Evolutionary conservation across 1,140 invertebrate species (phyloP), one percentile per base, ranked within the genome.

Genomic region (Philopotamus ludificatus): DNA sequence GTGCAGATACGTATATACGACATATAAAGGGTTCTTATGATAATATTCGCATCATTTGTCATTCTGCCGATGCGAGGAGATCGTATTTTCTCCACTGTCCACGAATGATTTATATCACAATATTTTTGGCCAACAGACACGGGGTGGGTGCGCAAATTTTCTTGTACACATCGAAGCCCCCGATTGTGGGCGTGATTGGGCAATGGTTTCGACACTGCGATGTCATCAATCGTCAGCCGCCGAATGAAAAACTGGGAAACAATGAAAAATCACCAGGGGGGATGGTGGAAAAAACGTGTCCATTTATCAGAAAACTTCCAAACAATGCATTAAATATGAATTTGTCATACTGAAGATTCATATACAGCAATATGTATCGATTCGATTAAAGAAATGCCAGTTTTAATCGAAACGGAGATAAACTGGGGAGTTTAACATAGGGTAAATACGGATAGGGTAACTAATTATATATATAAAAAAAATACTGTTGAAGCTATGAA

Each of bases 191-290:
- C 57, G 57, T 60, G 57, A 60, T 60, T 26, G 57, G 10, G 21
- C 57, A 41, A 23, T 60, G 57, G 57, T 60, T 60, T 60, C 57
- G 57, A 60, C 57, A 60, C 57, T 39, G 42, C 47, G 25, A 47
- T 60, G 57, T 60, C 57, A 60, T 60, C 57, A 60, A 60, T 60
- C 57, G 57, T 60, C 57, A 42, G 57, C 42, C 7, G 21, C 57
- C 4, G 23, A 47, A 60, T 44, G 55, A 58, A 58, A 58, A 58
- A 58, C 12, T 42, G 21, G n/a, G 22, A 60, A 60, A 60, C 57
- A 60, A 60, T 60, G 42, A 60, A 44, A 47, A 60, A 60, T 54
- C 12, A 25, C 15, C 21, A 16, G n/a, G n/a, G 44, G 34, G 25
- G 18, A 7, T 1, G 39, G 20, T 12, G 1, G 54, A n/a, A 1